Base-by-base conservation (phyloP, 1,140 invertebrate species). In the Ceratosolen solmsi region DNA sequence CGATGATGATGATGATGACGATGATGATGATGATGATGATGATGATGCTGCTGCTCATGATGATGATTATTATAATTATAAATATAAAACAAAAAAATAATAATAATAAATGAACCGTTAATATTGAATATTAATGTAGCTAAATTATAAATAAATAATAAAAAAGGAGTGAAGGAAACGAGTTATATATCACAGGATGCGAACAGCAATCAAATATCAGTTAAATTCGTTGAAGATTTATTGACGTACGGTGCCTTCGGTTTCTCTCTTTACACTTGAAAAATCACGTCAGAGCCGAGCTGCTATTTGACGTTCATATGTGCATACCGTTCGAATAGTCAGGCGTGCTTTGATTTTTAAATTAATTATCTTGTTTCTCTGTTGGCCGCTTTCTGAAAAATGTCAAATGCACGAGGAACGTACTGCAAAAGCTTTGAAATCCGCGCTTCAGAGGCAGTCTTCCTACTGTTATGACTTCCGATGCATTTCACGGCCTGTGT, bases 291-390 rank as follows among this genome's bases (percentile, higher is more conserved):
- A 65, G 79, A 17, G 17, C n/a, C 27, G 41, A 22, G 17, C 46
- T 49, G 36, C 13, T 80, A 72, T 65, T 80, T 73, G 70, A 74
- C 58, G 41, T 74, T 80, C 70, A 65, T 74, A 74, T 49, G 56
- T 51, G 56, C 58, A 63, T 73, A 46, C 25, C 15, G 20, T 60
- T 79, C 25, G 27, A 80, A 72, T 54, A 33, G 38, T 33, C 4
- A 22, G 27, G 38, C 70, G 41, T 74, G 71, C 41, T 73, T 80
- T 80, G 71, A 80, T 74, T 80, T 80, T 80, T 80, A 80, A 80
- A 74, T 74, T 74, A 80, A 80, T 80, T 80, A 80, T 74, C 71
- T 80, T 68, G 71, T 74, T 65, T 38, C 41, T 27, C 71, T 27
- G 71, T 81, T 81, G 15, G 13, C 58, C 49, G 70, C 56, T 73